phyloP scores from a whole-genome alignment of 2,888 invertebrate species.

The Polyploca ridens region DNA sequence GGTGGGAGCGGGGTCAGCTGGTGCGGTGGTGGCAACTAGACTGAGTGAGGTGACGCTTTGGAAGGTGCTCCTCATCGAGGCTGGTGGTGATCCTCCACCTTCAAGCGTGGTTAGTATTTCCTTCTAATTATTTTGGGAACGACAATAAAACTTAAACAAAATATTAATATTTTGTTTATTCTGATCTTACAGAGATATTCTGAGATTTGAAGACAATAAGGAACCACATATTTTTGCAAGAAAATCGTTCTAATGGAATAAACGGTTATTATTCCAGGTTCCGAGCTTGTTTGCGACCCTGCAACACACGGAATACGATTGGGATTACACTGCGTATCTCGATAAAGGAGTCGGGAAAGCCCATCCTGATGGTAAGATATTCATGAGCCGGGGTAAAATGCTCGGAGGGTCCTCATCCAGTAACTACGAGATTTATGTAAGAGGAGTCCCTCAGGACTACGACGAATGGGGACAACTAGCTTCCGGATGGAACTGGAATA shows the following conservation, averaged over 20 bases:
- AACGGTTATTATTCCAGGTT: slow-evolving; percentile 53
- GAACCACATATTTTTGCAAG: too few species aligned
- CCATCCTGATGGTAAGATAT: slow-evolving; percentile 37
- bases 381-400: slow-evolving; percentile 53
- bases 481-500: slow-evolving; percentile 60
- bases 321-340: slow-evolving; percentile 44
- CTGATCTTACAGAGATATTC: too few species aligned
- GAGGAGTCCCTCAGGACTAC: slow-evolving; percentile 59
- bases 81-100: slow-evolving; percentile 58
- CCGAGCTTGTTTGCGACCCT: slow-evolving; percentile 54
- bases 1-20: slow-evolving; percentile 60
- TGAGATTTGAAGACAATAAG: neutral
- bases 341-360: slow-evolving; percentile 46
- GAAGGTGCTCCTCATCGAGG: slow-evolving; percentile 55
- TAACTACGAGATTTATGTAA: slow-evolving; percentile 55
- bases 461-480: slow-evolving; percentile 51
- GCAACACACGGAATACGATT: slow-evolving; percentile 52
- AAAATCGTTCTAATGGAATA: too few species aligned
- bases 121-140: neutral
- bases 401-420: slow-evolving; percentile 58
- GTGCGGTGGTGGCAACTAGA: slow-evolving; percentile 53
- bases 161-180: too few species aligned
- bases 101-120: slow-evolving; percentile 51
- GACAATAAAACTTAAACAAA: too few species aligned
- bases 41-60: slow-evolving; percentile 49